Conservation (phyloP, 2,888 invertebrate genomes). For the Ditula angustiorana region DNA sequence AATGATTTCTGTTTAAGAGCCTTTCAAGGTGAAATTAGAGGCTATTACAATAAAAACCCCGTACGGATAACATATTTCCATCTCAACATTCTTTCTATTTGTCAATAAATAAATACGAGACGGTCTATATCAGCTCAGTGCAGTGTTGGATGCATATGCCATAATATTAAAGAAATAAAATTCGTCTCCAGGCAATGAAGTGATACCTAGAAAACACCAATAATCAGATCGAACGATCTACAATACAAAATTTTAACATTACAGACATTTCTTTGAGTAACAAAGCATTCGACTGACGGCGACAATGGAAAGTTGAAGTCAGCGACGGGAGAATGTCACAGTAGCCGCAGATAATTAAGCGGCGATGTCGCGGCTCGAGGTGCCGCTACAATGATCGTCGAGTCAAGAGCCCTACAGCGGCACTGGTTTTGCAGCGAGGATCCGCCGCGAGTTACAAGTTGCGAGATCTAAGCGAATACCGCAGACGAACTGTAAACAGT, state of each 20-base stretch:
- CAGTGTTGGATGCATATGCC: too few relatives aligned
- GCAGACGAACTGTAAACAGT: too few relatives aligned
- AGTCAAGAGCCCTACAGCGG: slow-evolving; percentile 67
- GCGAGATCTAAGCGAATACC: not conserved
- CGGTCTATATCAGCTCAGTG: too few relatives aligned
- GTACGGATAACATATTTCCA: not conserved
- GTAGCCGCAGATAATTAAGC: slow-evolving; percentile 70
- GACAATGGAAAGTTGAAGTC: slow-evolving; percentile 20
- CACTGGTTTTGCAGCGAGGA: slow-evolving; percentile 58
- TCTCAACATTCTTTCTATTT: not conserved
- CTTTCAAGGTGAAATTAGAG: not conserved
- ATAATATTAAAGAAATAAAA: too few relatives aligned
- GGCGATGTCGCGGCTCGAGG: slow-evolving; percentile 56
- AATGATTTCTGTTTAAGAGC: slow-evolving; percentile 17
- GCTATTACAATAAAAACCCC: not conserved
- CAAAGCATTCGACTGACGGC: slow-evolving; percentile 3
- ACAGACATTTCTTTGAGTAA: not conserved
- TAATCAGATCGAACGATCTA: too few relatives aligned
- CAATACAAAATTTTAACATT: too few relatives aligned
- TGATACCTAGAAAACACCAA: too few relatives aligned
- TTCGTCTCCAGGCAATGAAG: too few relatives aligned
- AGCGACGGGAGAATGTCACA: slow-evolving; percentile 54
- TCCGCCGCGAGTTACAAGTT: slow-evolving; percentile 51
- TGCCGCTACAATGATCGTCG: slow-evolving; percentile 70
- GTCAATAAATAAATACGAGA: too few relatives aligned